phyloP scores from a whole-genome alignment of 2,113 vertebrate genomes.

The Scomber scombrus region DNA sequence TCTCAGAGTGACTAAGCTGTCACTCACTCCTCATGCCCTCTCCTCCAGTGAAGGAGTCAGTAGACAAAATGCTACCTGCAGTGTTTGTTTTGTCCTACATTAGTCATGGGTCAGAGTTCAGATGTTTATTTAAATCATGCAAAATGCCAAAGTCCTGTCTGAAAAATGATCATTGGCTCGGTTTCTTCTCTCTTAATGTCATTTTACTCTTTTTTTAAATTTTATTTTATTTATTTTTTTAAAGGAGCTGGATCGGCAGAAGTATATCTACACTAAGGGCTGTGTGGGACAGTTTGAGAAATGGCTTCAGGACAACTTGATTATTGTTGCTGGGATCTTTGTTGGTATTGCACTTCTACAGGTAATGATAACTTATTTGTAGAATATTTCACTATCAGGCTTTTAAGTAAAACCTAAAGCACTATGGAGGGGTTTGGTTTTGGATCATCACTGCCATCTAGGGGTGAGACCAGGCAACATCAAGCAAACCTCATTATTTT shows the following conservation, averaged over 20 bases:
- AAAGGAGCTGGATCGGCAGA: conserved; percentile 90
- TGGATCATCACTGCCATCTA: conserved; percentile 72
- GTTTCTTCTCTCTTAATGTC: background rate
- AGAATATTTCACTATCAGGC: background rate
- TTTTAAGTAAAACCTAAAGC: background rate
- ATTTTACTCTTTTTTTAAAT: background rate
- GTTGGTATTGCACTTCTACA: conserved; percentile 92
- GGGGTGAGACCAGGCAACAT: conserved; percentile 51
- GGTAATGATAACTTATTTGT: conserved; percentile 74
- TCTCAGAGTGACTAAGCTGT: conserved; percentile 50
- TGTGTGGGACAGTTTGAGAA: conserved; percentile 95
- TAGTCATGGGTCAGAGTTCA: conserved; percentile 54
- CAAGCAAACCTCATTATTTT: background rate
- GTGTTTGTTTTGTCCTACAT: conserved; percentile 34
- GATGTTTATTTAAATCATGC: conserved; percentile 11
- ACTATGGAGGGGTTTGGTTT: conserved; percentile 29
- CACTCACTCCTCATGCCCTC: conserved; percentile 12
- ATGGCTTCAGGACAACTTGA: conserved; percentile 94
- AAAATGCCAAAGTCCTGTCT: conserved; percentile 8
- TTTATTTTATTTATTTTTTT: background rate
- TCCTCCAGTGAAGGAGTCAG: conserved; percentile 6
- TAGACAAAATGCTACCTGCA: conserved; percentile 19
- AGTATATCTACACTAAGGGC: conserved; percentile 91
- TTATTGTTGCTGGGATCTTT: conserved; percentile 90
- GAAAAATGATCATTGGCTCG: background rate